These are phyloP conservation scores for Mustelus asterias DNA, from an alignment of 2,113 vertebrate species.

Conservation along the genomic window DNA sequence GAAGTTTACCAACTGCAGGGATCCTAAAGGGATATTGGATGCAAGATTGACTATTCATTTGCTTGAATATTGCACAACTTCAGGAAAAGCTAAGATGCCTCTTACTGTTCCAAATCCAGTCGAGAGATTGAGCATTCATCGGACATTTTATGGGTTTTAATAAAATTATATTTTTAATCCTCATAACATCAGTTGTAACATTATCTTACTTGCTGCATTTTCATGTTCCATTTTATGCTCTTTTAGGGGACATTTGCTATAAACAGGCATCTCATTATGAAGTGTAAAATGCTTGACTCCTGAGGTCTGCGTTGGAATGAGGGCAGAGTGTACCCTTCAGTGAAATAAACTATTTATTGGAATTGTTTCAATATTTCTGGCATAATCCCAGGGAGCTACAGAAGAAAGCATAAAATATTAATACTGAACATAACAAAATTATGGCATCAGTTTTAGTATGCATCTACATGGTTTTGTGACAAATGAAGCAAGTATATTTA, in stretches of 20 bases:
- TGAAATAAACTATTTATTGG: slow-evolving; percentile 26
- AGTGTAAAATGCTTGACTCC: slow-evolving; percentile 30
- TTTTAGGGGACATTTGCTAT: slow-evolving; percentile 15
- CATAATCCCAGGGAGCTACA: slow-evolving; percentile 19
- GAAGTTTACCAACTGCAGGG: background rate
- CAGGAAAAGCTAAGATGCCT: background rate
- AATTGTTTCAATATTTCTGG: slow-evolving; percentile 25
- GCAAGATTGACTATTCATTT: background rate
- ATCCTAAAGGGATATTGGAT: background rate
- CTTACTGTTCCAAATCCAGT: background rate
- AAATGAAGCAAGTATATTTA: slow-evolving; percentile 34
- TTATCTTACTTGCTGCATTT: slow-evolving; percentile 26
- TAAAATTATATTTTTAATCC: background rate
- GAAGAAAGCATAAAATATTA: slow-evolving; percentile 33
- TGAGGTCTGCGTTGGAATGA: slow-evolving; percentile 9
- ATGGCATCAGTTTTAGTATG: slow-evolving; percentile 26
- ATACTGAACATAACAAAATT: slow-evolving; percentile 33
- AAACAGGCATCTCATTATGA: slow-evolving; percentile 16
- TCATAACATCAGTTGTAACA: slow-evolving; percentile 25
- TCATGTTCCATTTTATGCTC: background rate
- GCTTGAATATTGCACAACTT: background rate
- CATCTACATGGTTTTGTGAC: slow-evolving; percentile 25
- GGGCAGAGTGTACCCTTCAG: slow-evolving; percentile 30
- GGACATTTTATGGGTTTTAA: slow-evolving; percentile 3
- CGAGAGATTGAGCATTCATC: background rate